phyloP scores from a whole-genome alignment of 2,113 vertebrate genomes.

The Aegypius monachus region DNA sequence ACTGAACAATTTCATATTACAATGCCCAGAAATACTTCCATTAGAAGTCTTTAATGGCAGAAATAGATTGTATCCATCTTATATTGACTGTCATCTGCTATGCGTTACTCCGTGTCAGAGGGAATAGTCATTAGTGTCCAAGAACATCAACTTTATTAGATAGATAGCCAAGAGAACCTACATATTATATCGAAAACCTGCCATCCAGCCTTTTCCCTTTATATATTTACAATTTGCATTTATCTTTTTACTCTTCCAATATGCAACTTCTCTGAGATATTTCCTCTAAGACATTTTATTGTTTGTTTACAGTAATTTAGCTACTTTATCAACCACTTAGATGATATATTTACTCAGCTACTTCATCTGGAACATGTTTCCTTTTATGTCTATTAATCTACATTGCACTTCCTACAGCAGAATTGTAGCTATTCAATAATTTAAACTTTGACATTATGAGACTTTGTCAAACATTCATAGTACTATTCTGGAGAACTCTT shows the following conservation, averaged over 20 bases:
- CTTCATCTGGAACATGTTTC: neutral
- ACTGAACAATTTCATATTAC: neutral
- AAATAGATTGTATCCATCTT: neutral
- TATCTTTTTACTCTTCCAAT: neutral
- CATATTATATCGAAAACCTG: neutral
- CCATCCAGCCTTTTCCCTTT: neutral
- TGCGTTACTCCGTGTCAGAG: neutral
- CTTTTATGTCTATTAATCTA: constrained; percentile 25
- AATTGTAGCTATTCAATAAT: constrained; percentile 26
- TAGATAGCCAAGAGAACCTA: neutral
- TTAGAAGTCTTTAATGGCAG: neutral
- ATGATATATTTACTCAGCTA: constrained; percentile 10
- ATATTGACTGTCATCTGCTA: neutral
- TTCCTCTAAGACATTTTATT: neutral
- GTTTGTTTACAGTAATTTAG: constrained; percentile 32
- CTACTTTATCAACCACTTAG: neutral
- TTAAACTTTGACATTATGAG: constrained; percentile 1
- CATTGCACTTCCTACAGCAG: neutral
- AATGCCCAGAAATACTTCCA: neutral
- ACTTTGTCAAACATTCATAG: neutral
- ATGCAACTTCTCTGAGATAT: neutral
- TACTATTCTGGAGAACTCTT: neutral
- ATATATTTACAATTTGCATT: neutral
- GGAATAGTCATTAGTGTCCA: neutral
- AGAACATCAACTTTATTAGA: neutral